Conservation (phyloP, 2,113 vertebrate genomes). For the Myocastor coypus region DNA sequence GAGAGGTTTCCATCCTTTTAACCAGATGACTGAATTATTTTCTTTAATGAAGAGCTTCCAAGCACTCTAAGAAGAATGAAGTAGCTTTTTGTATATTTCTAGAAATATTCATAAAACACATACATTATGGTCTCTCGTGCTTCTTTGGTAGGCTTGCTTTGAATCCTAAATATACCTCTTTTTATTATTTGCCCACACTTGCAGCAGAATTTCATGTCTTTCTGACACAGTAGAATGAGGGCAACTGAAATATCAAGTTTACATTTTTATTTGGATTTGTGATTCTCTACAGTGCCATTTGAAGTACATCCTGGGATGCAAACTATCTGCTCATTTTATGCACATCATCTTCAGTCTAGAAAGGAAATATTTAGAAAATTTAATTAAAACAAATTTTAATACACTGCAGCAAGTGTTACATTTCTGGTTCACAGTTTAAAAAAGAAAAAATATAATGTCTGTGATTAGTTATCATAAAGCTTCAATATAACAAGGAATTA, state of each 20-base stretch:
- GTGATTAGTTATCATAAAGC: background rate
- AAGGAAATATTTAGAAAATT: conserved; percentile 58
- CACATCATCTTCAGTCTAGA: background rate
- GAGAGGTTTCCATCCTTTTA: conserved; percentile 43
- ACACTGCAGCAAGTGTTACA: conserved; percentile 25
- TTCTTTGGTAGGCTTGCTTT: too few relatives aligned
- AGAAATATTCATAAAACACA: too few relatives aligned
- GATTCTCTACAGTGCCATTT: background rate
- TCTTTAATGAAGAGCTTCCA: conserved; percentile 45
- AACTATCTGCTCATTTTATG: background rate
- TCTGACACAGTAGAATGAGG: background rate
- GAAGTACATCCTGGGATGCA: background rate
- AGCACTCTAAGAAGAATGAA: conserved; percentile 16
- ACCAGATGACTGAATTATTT: background rate
- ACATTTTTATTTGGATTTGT: background rate
- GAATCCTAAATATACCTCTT: too few relatives aligned
- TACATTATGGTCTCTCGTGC: too few relatives aligned
- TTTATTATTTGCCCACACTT: background rate
- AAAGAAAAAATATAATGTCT: background rate
- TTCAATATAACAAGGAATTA: conserved; percentile 34
- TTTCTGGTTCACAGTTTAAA: conserved; percentile 29
- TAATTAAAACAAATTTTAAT: conserved; percentile 45
- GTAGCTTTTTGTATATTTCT: conserved; percentile 46
- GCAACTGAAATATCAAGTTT: background rate
- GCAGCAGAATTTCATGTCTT: background rate